phyloP scores from a whole-genome alignment of 2,113 vertebrate genomes.

The Odocoileus hemionus region DNA sequence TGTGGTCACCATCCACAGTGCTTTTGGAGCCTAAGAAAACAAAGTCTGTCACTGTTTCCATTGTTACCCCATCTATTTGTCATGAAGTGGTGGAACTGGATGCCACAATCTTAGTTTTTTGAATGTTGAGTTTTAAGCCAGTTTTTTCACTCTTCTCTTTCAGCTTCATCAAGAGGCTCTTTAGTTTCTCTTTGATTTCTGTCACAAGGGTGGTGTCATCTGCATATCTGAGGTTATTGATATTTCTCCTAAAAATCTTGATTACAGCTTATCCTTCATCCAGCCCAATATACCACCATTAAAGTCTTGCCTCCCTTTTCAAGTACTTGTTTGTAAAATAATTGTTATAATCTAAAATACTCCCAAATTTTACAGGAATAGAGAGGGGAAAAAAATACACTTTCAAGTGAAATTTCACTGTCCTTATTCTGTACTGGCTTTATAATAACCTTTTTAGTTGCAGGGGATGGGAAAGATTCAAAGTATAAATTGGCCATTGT shows the following conservation, averaged over 20 bases:
- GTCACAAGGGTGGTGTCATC: neutral
- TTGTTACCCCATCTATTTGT: neutral
- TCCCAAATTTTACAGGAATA: neutral
- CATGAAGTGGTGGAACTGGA: neutral
- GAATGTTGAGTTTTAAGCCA: neutral
- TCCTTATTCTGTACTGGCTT: neutral
- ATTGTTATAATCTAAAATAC: neutral
- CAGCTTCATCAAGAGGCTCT: neutral
- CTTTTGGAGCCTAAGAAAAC: neutral
- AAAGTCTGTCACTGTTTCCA: neutral
- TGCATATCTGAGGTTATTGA: neutral
- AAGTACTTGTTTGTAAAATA: neutral
- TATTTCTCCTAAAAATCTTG: neutral
- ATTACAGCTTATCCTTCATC: neutral
- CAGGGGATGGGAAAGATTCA: neutral
- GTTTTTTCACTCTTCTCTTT: neutral
- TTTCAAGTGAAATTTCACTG: neutral
- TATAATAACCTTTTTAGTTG: neutral
- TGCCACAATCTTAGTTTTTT: neutral
- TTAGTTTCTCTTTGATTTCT: neutral
- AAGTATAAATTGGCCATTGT: neutral
- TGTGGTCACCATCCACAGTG: rapidly evolving
- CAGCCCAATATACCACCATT: neutral
- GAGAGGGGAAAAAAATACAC: neutral
- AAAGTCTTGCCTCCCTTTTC: neutral